phyloP scores from a whole-genome alignment of 2,797 vertebrate genomes.

The Petrocephalus schoutedeni region DNA sequence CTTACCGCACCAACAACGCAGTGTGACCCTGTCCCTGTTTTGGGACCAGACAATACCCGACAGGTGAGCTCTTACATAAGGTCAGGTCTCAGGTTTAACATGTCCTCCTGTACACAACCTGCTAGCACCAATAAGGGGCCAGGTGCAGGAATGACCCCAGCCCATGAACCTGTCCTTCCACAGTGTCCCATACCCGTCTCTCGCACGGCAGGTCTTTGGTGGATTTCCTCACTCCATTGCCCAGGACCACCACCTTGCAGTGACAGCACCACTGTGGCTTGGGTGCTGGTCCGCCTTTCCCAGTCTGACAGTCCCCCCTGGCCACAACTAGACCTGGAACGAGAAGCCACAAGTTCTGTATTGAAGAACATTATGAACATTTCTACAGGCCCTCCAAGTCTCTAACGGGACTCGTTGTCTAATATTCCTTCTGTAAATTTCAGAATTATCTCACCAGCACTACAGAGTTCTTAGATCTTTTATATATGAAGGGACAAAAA shows the following conservation, averaged over 20 bases:
- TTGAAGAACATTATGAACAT: neutral
- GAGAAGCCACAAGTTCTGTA: neutral
- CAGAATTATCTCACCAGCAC: neutral
- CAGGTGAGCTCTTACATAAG: slow-evolving; percentile 30
- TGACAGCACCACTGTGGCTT: slow-evolving; percentile 77
- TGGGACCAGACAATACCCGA: neutral
- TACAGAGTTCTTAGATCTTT: neutral
- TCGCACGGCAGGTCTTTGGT: slow-evolving; percentile 63
- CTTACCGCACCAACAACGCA: neutral
- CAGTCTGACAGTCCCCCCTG: slow-evolving; percentile 58
- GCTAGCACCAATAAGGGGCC: neutral
- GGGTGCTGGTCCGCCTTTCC: slow-evolving; percentile 41
- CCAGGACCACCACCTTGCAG: slow-evolving; percentile 84
- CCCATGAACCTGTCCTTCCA: neutral
- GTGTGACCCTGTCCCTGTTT: slow-evolving; percentile 27
- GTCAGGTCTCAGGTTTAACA: neutral
- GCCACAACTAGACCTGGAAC: slow-evolving; percentile 55
- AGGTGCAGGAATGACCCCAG: neutral
- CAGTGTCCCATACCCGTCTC: slow-evolving; percentile 64
- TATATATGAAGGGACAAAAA: neutral
- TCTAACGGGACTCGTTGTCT: neutral
- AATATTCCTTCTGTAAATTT: neutral
- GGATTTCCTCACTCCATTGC: slow-evolving; percentile 74
- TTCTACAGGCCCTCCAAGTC: neutral
- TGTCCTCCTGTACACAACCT: neutral